These are phyloP conservation scores for Hyposoter didymator DNA, from an alignment of 2,888 invertebrate genomes.

Conservation along the genomic window DNA sequence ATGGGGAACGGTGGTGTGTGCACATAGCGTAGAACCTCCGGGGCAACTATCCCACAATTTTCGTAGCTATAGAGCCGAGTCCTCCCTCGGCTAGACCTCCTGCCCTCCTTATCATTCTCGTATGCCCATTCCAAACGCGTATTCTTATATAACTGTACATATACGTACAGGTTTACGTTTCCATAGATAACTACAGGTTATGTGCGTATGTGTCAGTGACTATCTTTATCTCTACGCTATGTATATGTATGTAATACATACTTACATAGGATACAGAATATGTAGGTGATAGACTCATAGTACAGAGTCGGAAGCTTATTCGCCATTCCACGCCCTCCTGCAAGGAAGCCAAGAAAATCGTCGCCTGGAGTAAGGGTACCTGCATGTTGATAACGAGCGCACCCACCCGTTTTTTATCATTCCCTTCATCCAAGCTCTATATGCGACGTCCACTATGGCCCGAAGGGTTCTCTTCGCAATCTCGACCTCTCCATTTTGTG, in stretches of 20 bases:
- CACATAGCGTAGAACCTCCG: conserved; percentile 47
- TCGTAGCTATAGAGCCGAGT: conserved; percentile 13
- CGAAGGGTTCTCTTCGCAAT: conserved; percentile 52
- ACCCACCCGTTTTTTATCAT: conserved; percentile 57
- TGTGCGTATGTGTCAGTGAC: background rate
- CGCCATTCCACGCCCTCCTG: background rate
- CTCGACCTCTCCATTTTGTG: conserved; percentile 14
- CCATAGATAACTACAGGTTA: background rate
- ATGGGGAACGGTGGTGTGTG: conserved; percentile 38
- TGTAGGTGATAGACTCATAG: conserved; percentile 19
- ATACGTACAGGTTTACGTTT: background rate
- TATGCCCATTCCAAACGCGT: conserved; percentile 30
- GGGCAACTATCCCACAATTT: conserved; percentile 54
- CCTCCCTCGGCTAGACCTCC: conserved; percentile 48
- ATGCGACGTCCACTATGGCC: conserved; percentile 34
- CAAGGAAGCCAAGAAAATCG: conserved; percentile 54
- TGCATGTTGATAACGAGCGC: conserved; percentile 71
- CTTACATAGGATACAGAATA: conserved; percentile 15
- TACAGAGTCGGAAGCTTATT: conserved; percentile 29
- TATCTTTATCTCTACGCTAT: background rate
- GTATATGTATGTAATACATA: background rate
- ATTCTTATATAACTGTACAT: conserved; percentile 3
- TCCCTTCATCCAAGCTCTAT: conserved; percentile 40
- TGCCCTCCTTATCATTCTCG: conserved; percentile 57
- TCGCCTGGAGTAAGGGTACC: conserved; percentile 68